Conservation (phyloP, 2,113 vertebrate species). For the Prinia subflava region DNA sequence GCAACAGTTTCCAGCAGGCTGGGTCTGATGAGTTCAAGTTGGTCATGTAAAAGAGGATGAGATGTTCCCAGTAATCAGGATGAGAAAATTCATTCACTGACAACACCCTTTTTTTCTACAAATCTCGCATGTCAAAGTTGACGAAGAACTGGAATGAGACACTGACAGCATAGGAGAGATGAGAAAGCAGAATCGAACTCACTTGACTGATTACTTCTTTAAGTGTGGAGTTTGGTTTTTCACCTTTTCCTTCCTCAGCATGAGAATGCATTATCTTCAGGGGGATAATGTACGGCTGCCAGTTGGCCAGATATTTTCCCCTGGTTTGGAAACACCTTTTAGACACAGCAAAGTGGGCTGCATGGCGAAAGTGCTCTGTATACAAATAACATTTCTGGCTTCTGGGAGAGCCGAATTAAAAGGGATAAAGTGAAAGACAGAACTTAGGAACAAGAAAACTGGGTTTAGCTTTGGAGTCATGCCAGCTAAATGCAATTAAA, state of each 20-base stretch:
- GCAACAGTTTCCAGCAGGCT: not conserved
- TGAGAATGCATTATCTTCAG: not conserved
- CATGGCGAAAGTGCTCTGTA: not conserved
- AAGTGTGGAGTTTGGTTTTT: not conserved
- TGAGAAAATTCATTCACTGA: not conserved
- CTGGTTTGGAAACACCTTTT: not conserved
- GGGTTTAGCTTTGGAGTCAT: slow-evolving; percentile 9
- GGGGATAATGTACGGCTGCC: not conserved
- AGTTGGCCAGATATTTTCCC: not conserved
- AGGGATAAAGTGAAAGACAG: not conserved
- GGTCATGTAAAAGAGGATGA: not conserved
- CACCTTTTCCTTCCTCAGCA: not conserved
- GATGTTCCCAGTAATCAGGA: not conserved
- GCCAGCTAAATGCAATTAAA: slow-evolving; percentile 30
- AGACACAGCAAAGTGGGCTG: not conserved
- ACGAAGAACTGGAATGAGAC: not conserved
- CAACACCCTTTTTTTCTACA: not conserved
- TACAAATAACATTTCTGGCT: not conserved
- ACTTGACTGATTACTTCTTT: not conserved
- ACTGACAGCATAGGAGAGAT: not conserved
- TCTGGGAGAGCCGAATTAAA: slow-evolving; percentile 4
- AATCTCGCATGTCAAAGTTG: accelerated
- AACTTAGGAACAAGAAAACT: not conserved
- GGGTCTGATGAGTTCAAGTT: not conserved
- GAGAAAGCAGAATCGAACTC: not conserved